Conservation (phyloP, 2,888 invertebrate species). For the Mythimna loreyi region DNA sequence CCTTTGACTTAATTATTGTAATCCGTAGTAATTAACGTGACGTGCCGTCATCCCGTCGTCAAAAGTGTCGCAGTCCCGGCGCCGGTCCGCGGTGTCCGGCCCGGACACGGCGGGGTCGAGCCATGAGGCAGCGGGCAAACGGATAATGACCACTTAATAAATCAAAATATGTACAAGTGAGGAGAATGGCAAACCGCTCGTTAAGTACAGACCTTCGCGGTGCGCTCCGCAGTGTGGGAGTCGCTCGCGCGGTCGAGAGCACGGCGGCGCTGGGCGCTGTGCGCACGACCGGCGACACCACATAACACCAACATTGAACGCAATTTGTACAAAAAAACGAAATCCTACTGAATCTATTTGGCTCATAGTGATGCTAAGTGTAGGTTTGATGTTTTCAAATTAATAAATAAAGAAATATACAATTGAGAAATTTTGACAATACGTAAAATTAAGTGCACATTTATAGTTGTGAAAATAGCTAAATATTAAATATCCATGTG, state of each 20-base stretch:
- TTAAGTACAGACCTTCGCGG: not conserved
- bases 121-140: not conserved
- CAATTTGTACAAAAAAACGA: not conserved
- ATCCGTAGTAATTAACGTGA: not conserved
- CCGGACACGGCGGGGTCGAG: too few species aligned
- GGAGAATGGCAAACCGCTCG: not conserved
- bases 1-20: not conserved
- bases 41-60: not conserved
- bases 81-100: not conserved
- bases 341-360: not conserved
- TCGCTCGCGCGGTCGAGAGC: too few species aligned
- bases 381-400: not conserved
- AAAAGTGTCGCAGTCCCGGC: not conserved
- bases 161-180: not conserved
- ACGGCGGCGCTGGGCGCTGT: too few species aligned
- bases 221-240: not conserved
- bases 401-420: not conserved
- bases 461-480: slow-evolving; percentile 17
- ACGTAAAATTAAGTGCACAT: not conserved
- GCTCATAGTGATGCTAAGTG: not conserved
- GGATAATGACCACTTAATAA: not conserved
- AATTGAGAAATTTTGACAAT: too few species aligned
- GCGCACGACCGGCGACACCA: too few species aligned
- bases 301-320: too few species aligned
- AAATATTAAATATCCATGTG: slow-evolving; percentile 23